Evolutionary conservation across 2,113 vertebrate genomes (phyloP).

Genomic region (Callionymus lyra): DNA sequence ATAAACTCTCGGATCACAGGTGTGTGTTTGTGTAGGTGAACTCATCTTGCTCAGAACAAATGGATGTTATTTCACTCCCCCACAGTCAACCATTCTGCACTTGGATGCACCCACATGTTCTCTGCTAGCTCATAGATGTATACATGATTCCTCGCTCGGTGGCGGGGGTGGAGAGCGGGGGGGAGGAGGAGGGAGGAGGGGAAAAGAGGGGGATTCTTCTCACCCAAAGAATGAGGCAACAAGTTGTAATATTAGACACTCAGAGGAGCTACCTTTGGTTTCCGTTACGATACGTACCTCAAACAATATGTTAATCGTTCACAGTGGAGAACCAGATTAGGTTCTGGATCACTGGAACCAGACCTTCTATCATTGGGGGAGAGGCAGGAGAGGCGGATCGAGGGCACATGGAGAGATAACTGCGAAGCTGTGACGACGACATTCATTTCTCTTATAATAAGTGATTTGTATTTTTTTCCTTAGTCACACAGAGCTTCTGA

Average conservation of each 20-base stretch:
- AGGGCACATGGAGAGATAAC: too few species aligned
- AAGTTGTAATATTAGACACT: slow-evolving; percentile 16
- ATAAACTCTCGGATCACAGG: slow-evolving; percentile 15
- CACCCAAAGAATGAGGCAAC: slow-evolving; percentile 23
- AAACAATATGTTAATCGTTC: too few species aligned
- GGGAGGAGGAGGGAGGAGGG: slow-evolving; percentile 15
- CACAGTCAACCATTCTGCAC: slow-evolving; percentile 34
- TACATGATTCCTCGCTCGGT: slow-evolving; percentile 36
- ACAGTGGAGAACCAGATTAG: too few species aligned
- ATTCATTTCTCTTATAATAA: too few species aligned
- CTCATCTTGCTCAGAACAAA: neutral
- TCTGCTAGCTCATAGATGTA: slow-evolving; percentile 14
- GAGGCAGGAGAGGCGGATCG: too few species aligned
- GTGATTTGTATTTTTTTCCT: too few species aligned
- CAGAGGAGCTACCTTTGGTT: too few species aligned
- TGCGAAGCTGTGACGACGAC: too few species aligned
- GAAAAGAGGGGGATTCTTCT: neutral
- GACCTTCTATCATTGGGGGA: too few species aligned
- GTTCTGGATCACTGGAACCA: too few species aligned
- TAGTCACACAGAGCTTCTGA: too few species aligned
- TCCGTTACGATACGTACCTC: too few species aligned
- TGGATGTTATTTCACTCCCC: slow-evolving; percentile 51
- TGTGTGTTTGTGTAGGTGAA: slow-evolving; percentile 17
- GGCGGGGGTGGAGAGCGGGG: slow-evolving; percentile 34
- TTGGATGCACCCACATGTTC: slow-evolving; percentile 58